A percentile compares a stretch with the other conserved stretches of the same genome.
Evolutionary conservation across 2,888 invertebrate genomes (phyloP).

Genomic region (Volucella zonaria): DNA sequence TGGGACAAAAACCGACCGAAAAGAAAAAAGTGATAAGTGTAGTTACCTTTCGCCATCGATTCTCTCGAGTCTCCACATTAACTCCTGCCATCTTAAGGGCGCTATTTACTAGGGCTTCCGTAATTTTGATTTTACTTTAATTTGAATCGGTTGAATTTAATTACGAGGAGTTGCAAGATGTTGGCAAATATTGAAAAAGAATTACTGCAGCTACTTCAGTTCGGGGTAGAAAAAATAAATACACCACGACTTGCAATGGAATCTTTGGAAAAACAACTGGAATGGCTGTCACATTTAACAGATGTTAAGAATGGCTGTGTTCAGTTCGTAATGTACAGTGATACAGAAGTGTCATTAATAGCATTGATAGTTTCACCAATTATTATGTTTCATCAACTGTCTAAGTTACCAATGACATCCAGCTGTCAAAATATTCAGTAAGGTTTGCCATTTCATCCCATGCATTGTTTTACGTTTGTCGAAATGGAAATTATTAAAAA

Average conservation of each 20-base stretch:
- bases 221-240: conserved; percentile 27
- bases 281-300: conserved; percentile 51
- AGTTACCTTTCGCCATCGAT: conserved; percentile 76
- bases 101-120: conserved; percentile 51
- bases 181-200: not conserved
- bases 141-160: not conserved
- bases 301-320: conserved; percentile 34
- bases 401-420: no score
- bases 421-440: no score
- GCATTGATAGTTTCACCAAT: no score
- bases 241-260: conserved; percentile 53
- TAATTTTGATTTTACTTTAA: conserved; percentile 8
- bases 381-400: no score
- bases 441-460: no score
- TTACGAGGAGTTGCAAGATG: not conserved
- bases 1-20: conserved; percentile 8
- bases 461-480: no score
- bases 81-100: conserved; percentile 71
- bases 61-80: conserved; percentile 73
- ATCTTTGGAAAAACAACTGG: conserved; percentile 49
- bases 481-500: no score
- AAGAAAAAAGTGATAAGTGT: not conserved
- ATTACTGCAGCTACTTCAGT: conserved; percentile 1
- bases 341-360: not conserved
- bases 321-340: conserved; percentile 16